Evolutionary conservation across 2,888 invertebrate genomes (phyloP).

Genomic region (Acanthoscelides obtectus): DNA sequence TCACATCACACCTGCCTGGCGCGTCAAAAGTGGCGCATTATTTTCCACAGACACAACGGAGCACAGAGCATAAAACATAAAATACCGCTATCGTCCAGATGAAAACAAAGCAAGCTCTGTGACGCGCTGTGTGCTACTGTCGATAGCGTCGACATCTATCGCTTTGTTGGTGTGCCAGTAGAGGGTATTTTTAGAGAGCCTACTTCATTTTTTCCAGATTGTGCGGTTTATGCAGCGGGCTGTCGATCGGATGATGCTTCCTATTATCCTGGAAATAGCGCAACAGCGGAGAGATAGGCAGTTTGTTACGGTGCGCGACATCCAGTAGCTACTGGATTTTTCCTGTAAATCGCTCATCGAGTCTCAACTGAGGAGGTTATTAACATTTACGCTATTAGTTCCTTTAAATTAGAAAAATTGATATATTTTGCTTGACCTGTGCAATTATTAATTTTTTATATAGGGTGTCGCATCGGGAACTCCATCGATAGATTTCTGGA

Average conservation of each 20-base stretch:
- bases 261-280: constrained; percentile 3
- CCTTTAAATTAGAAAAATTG: too few species aligned
- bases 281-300: neutral
- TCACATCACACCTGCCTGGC: neutral
- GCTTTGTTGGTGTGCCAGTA: neutral
- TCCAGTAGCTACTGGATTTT: neutral
- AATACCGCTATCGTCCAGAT: neutral
- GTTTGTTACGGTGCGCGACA: neutral
- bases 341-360: neutral
- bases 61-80: neutral
- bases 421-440: too few species aligned
- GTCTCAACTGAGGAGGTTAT: too few species aligned
- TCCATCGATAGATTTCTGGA: too few species aligned
- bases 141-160: constrained; percentile 2
- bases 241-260: neutral
- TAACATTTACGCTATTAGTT: too few species aligned
- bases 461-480: too few species aligned
- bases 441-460: too few species aligned
- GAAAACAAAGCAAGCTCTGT: neutral
- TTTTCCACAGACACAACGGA: neutral
- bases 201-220: neutral
- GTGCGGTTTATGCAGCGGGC: neutral
- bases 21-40: constrained; percentile 1
- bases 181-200: neutral
- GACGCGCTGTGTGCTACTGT: constrained; percentile 1